These are phyloP conservation scores for Phallusia fumigata DNA, from an alignment of 23 tunicate genomes.

Conservation along the genomic window DNA sequence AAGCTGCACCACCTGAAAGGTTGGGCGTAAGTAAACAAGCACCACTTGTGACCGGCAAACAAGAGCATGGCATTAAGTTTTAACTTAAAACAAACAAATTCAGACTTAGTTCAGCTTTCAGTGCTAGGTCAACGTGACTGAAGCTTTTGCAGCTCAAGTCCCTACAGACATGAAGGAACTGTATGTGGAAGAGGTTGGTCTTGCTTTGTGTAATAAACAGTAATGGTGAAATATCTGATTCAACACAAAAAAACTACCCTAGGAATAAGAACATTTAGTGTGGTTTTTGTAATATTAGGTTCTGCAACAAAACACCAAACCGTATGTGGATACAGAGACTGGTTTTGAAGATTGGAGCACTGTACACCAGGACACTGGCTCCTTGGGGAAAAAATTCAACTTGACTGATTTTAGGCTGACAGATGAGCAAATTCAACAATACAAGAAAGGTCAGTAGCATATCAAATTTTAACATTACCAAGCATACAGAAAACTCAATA, in stretches of 20 bases:
- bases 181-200: not conserved
- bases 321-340: constrained; percentile 14
- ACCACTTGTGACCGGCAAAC: not conserved
- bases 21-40: no score
- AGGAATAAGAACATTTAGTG: no score
- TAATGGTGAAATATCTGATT: not conserved
- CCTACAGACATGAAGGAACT: not conserved
- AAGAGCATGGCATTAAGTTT: not conserved
- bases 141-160: not conserved
- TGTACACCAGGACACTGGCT: constrained; percentile 51
- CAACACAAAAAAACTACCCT: no score
- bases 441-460: constrained; percentile 11
- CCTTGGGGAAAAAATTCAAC: constrained; percentile 23
- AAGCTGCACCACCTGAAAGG: no score
- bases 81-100: not conserved
- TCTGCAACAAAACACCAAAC: constrained; percentile 18
- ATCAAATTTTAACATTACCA: no score
- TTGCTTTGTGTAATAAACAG: not conserved
- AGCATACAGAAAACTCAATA: no score
- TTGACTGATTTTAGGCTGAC: constrained; percentile 20
- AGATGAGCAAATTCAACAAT: constrained; percentile 41
- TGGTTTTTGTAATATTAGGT: constrained; percentile 15
- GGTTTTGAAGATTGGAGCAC: constrained; percentile 74
- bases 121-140: not conserved
- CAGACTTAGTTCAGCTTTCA: not conserved